Conservation (phyloP, 2,888 invertebrate species). For the Scotopteryx bipunctaria region DNA sequence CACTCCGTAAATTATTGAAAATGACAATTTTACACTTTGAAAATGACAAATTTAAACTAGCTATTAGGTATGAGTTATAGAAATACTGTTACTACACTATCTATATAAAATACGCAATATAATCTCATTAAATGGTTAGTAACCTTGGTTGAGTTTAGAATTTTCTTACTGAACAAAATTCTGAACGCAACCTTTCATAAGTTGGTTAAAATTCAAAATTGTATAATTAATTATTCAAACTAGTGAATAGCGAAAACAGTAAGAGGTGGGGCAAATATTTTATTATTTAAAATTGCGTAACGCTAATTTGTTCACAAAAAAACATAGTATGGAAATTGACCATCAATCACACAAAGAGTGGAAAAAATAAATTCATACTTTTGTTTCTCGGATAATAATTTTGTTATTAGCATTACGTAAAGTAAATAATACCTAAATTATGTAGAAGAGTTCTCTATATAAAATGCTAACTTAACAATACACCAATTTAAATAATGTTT, state of each 20-base stretch:
- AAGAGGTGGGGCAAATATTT: conserved; percentile 63
- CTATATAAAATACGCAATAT: conserved; percentile 74
- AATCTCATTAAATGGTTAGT: conserved; percentile 56
- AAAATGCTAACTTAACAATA: neutral
- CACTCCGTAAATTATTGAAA: conserved; percentile 56
- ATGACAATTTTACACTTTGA: conserved; percentile 63
- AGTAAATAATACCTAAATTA: conserved; percentile 1
- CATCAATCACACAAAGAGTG: neutral
- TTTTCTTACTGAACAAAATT: conserved; percentile 34
- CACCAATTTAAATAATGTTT: conserved; percentile 26
- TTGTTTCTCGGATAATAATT: neutral
- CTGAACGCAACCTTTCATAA: conserved; percentile 53
- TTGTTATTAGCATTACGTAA: conserved; percentile 9
- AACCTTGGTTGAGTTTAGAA: conserved; percentile 48
- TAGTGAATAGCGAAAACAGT: conserved; percentile 63
- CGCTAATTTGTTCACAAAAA: conserved; percentile 13
- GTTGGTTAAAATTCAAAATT: conserved; percentile 64
- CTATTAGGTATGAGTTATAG: conserved; percentile 56
- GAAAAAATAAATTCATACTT: neutral
- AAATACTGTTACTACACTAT: conserved; percentile 73
- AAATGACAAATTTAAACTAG: conserved; percentile 72
- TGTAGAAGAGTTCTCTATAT: conserved; percentile 21
- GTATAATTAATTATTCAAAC: conserved; percentile 52
- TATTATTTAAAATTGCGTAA: conserved; percentile 28
- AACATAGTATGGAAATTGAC: neutral